A percentile compares a stretch with the other conserved stretches of the same genome.
Conservation (phyloP, 2,113 vertebrate species). For the Mustelus asterias region DNA sequence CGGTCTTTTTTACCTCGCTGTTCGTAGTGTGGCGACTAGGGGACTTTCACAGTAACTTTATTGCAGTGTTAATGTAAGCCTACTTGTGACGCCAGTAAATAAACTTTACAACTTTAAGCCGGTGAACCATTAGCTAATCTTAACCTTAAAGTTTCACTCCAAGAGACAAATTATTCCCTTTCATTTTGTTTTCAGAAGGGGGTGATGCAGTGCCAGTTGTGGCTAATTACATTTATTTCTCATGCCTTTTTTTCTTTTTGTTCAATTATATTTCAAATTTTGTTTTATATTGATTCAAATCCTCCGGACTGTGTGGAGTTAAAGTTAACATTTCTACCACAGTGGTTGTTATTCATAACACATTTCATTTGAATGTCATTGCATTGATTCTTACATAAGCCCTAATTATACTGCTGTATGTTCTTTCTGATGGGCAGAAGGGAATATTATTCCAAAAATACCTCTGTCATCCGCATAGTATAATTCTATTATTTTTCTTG, state of each 20-base stretch:
- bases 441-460: slow-evolving; percentile 3
- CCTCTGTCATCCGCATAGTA: neutral
- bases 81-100: no score
- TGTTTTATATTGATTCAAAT: neutral
- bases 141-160: neutral
- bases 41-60: no score
- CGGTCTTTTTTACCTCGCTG: neutral
- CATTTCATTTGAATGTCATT: neutral
- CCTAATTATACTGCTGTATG: neutral
- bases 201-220: neutral
- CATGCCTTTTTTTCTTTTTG: neutral
- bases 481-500: neutral
- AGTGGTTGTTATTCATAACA: neutral
- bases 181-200: neutral
- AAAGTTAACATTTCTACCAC: neutral
- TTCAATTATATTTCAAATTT: neutral
- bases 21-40: neutral
- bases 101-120: no score
- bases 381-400: neutral
- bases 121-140: neutral
- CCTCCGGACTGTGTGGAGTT: neutral
- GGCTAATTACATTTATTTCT: neutral
- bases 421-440: neutral
- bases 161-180: neutral
- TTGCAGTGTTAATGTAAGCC: no score